Conservation (phyloP, 2,797 vertebrate species). For the Remorina albescens region DNA sequence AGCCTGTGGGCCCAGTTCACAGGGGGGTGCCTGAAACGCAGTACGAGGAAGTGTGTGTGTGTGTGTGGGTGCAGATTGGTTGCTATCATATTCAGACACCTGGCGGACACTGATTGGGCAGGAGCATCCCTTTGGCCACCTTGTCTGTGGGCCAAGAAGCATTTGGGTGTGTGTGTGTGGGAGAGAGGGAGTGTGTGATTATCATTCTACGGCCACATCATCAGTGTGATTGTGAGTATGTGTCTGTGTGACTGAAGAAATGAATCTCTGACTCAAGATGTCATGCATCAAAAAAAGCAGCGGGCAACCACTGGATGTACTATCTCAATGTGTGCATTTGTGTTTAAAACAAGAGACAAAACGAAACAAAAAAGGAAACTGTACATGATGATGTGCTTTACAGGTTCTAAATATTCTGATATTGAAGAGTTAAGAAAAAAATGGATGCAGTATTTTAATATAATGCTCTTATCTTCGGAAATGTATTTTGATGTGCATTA, state of each 20-base stretch:
- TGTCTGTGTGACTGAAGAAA: slow-evolving; percentile 57
- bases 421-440: slow-evolving; percentile 66
- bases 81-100: slow-evolving; percentile 85
- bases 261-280: slow-evolving; percentile 61
- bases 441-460: slow-evolving; percentile 85
- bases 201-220: slow-evolving; percentile 65
- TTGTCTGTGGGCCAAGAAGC: slow-evolving; percentile 65
- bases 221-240: slow-evolving; percentile 64
- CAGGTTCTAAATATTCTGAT: slow-evolving; percentile 83
- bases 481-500: slow-evolving; percentile 88
- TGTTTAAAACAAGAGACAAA: slow-evolving; percentile 73
- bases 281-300: slow-evolving; percentile 54
- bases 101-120: slow-evolving; percentile 82
- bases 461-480: slow-evolving; percentile 83
- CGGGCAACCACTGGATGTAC: slow-evolving; percentile 71
- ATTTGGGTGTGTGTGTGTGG: slow-evolving; percentile 32
- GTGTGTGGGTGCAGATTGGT: slow-evolving; percentile 66
- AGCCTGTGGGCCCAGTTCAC: slow-evolving; percentile 57
- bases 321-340: slow-evolving; percentile 79
- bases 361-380: slow-evolving; percentile 67
- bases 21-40: slow-evolving; percentile 75
- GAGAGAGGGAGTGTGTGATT: slow-evolving; percentile 41
- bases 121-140: slow-evolving; percentile 76
- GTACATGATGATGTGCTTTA: slow-evolving; percentile 81
- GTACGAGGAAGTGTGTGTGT: slow-evolving; percentile 38